phyloP scores from a whole-genome alignment of 1,140 invertebrate genomes.

The Ceratosolen fusciceps region DNA sequence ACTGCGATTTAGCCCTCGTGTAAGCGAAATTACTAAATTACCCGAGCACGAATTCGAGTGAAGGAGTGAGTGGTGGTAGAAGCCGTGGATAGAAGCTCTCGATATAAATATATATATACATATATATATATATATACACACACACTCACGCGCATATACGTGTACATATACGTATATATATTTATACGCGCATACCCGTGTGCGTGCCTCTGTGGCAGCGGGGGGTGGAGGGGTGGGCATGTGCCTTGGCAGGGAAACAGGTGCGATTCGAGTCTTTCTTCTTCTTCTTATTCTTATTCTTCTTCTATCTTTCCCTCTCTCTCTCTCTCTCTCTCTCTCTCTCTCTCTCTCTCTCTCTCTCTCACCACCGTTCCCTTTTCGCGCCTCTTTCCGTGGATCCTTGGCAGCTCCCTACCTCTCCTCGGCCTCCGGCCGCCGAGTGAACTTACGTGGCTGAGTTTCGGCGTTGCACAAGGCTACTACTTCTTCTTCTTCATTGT shows the following conservation, averaged over 20 bases:
- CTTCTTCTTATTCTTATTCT: conserved; percentile 29
- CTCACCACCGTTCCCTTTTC: neutral
- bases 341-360: neutral
- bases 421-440: no score
- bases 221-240: neutral
- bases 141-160: no score
- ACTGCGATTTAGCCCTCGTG: conserved; percentile 22
- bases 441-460: no score
- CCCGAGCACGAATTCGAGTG: conserved; percentile 1
- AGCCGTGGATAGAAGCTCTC: no score
- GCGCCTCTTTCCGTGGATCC: no score
- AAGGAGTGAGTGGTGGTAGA: neutral
- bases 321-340: neutral
- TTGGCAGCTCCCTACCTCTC: no score
- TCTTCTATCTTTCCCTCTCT: neutral
- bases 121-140: no score
- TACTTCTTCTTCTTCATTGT: neutral
- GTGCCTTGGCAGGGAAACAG: conserved; percentile 6
- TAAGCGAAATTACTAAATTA: conserved; percentile 45
- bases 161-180: no score
- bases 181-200: no score
- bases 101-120: no score
- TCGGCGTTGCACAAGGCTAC: conserved; percentile 6
- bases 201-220: no score
- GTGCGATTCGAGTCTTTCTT: conserved; percentile 22